These are phyloP conservation scores for Panthera tigris DNA, from an alignment of 2,113 vertebrate genomes.

Conservation along the genomic window DNA sequence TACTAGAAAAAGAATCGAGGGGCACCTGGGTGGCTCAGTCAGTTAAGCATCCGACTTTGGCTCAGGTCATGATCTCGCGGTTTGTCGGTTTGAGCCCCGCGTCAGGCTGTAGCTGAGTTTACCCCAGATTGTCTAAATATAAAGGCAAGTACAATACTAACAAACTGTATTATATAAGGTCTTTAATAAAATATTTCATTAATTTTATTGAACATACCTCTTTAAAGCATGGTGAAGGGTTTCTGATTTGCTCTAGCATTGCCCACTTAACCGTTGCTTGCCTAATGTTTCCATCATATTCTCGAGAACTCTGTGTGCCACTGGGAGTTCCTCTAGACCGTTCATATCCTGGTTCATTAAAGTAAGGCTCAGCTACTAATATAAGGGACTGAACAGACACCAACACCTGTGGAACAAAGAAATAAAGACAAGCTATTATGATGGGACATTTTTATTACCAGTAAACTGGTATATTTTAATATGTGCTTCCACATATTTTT, in stretches of 20 bases:
- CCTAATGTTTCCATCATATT: slow-evolving; percentile 98
- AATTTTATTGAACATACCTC: slow-evolving; percentile 87
- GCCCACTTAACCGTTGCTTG: slow-evolving; percentile 99
- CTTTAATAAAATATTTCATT: background rate
- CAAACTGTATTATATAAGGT: background rate
- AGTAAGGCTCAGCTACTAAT: slow-evolving; percentile 97
- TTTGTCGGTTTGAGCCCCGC: too few relatives aligned
- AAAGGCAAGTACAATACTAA: background rate
- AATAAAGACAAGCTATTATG: background rate
- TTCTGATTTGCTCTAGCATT: slow-evolving; percentile 99
- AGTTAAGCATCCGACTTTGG: too few relatives aligned
- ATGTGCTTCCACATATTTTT: background rate
- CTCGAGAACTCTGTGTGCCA: slow-evolving; percentile 97
- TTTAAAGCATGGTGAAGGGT: slow-evolving; percentile 97
- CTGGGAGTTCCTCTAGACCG: slow-evolving; percentile 97
- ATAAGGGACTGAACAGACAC: slow-evolving; percentile 99
- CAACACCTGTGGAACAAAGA: slow-evolving; percentile 89
- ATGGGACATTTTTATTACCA: background rate
- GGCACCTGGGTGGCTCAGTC: too few relatives aligned
- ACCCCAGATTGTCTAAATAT: background rate
- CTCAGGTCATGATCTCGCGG: too few relatives aligned
- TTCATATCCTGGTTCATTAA: slow-evolving; percentile 98
- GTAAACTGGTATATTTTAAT: background rate
- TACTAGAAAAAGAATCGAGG: background rate
- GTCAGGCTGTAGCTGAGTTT: background rate